A percentile compares a stretch with the other conserved stretches of the same genome.
Conservation (phyloP, 64 coral and sea anemone genomes). For the Dendronephthya gigantea region DNA sequence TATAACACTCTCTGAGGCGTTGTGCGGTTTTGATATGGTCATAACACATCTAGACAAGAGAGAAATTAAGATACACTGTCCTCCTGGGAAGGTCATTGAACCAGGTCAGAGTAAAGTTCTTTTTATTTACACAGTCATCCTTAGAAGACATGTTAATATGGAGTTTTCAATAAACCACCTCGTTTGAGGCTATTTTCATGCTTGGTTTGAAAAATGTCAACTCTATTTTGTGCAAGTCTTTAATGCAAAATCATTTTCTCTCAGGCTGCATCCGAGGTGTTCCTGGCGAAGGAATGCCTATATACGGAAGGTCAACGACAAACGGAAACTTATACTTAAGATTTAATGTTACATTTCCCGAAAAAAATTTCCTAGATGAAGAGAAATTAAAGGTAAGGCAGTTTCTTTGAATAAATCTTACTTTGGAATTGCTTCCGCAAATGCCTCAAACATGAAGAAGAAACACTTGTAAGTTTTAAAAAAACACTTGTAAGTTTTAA, state of each 20-base stretch:
- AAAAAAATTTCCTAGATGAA: conserved; percentile 58
- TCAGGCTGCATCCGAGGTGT: conserved; percentile 80
- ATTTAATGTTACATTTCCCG: conserved; percentile 86
- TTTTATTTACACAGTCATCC: neutral
- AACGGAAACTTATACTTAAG: conserved; percentile 93
- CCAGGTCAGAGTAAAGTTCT: conserved; percentile 46
- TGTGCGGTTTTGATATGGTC: conserved; percentile 98
- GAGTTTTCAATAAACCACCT: too few species aligned
- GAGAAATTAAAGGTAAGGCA: conserved; percentile 83
- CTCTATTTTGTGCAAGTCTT: neutral
- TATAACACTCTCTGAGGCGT: conserved; percentile 64
- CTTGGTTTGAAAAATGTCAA: too few species aligned
- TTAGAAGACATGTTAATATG: neutral
- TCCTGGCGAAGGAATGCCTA: conserved; percentile 78
- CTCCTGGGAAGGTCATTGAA: conserved; percentile 82
- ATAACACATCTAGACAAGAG: conserved; percentile 91
- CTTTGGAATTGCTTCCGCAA: too few species aligned
- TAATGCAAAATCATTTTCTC: neutral
- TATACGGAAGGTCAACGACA: conserved; percentile 61
- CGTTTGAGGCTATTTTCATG: too few species aligned
- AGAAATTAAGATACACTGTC: conserved; percentile 61
- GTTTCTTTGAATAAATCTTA: too few species aligned
- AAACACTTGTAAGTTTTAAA: too few species aligned
- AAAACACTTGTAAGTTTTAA: too few species aligned
- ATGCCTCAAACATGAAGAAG: too few species aligned